Conservation (phyloP, 2,113 vertebrate genomes). For the Calyptomena viridis region DNA sequence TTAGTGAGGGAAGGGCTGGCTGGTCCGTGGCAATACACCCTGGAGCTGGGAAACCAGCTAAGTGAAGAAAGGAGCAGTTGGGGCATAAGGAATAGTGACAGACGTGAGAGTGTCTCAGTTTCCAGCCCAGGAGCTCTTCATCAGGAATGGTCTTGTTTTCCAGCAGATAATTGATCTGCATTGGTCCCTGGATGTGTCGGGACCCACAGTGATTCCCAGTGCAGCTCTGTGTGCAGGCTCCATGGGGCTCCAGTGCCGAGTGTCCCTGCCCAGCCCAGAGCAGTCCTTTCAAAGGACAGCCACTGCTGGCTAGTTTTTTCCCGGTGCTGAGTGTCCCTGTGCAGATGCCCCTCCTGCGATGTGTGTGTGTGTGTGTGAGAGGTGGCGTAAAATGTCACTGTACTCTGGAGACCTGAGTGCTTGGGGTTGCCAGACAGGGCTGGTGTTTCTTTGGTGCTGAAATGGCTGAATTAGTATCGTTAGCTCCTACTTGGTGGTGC, state of each 20-base stretch:
- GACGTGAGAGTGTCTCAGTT: no score
- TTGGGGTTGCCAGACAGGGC: neutral
- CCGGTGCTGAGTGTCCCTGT: neutral
- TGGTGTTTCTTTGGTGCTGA: neutral
- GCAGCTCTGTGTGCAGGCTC: neutral
- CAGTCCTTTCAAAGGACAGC: neutral
- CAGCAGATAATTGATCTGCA: neutral
- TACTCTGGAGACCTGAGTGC: neutral
- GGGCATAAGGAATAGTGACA: neutral
- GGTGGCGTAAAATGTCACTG: neutral
- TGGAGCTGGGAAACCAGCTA: neutral
- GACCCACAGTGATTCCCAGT: neutral
- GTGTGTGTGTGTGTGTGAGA: rapidly evolving
- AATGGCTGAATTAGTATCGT: neutral
- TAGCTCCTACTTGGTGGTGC: neutral
- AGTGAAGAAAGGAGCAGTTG: neutral
- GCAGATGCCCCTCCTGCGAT: neutral
- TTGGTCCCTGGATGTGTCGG: no score
- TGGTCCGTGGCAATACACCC: rapidly evolving
- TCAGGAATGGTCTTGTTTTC: neutral
- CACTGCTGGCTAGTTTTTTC: neutral
- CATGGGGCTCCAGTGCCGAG: neutral
- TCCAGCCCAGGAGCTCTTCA: neutral
- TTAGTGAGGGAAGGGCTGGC: neutral
- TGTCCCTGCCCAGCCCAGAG: no score